Evolutionary conservation across 2,113 vertebrate species (phyloP), one percentile per base, ranked within the genome.

Genomic region (Vireo altiloquus): DNA sequence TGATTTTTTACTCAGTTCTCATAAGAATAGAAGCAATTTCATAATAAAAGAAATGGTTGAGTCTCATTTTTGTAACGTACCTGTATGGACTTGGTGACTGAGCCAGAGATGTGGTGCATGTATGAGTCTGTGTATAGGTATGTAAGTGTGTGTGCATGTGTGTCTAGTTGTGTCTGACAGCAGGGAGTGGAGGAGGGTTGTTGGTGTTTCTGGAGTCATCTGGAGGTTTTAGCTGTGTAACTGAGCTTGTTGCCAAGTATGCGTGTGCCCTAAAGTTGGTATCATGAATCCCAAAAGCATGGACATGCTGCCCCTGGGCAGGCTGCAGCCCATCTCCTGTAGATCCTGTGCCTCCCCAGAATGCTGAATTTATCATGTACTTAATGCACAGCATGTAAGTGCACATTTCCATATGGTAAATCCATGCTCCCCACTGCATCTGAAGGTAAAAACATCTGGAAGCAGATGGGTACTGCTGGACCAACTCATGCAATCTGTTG

Each of bases 101-200:
- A 68, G 17, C 9, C 12, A 42, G 64, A 85, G 65, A 14, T 33
- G n/a, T 31, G 11, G 15, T 68, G 17, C 53, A 30, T 40, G 0
- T 39, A 3, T 69, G 24, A 42, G 6, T 35, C 2, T 81, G 9
- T 69, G 4, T 27, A 0, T 19, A 1, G 27, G 1, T 40, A 1
- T 57, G 0, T n/a, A 10, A 11, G 23, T 40, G 2, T 49, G 2
- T 33, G 7, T 82, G 2, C 39, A 2, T n/a, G 0, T 42, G 11
- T 13, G 24, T 40, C 1, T 15, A 28, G 27, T 4, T 87, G 63
- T 44, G 76, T 68, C 20, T 82, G 65, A 11, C 11, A 61, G 50
- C n/a, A 63, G 47, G 10, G 27, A 74, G 31, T 42, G 25, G 28
- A 60, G 59, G 31, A 30, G 10, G 8, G 9, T 11, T 15, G 1